Conservation (phyloP, 1,140 invertebrate genomes). For the Heliconius congener region DNA sequence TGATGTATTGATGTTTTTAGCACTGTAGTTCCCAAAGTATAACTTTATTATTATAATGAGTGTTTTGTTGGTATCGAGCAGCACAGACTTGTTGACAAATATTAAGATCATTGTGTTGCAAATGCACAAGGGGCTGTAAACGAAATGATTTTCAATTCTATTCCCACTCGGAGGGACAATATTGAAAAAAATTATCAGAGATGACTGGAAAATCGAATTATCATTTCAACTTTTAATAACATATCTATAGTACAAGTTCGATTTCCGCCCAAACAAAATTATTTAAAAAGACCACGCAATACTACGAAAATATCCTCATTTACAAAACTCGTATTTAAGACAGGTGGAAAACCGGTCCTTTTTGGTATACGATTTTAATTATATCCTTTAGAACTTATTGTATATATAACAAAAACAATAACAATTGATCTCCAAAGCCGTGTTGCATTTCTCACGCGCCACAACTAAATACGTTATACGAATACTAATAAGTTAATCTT, state of each 20-base stretch:
- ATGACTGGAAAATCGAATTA: background rate
- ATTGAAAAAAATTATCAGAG: too few relatives aligned
- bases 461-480: constrained; percentile 51
- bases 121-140: too few relatives aligned
- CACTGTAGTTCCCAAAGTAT: too few relatives aligned
- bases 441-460: constrained; percentile 37
- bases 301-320: background rate
- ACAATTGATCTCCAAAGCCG: constrained; percentile 32
- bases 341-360: background rate
- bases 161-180: too few relatives aligned
- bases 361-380: background rate
- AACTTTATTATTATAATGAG: too few relatives aligned
- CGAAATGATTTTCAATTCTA: too few relatives aligned
- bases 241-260: background rate
- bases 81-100: too few relatives aligned
- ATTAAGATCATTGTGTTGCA: too few relatives aligned
- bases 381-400: background rate
- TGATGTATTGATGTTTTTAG: too few relatives aligned
- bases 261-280: background rate
- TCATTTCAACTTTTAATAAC: background rate
- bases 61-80: too few relatives aligned
- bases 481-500: constrained; percentile 80
- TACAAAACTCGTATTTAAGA: background rate
- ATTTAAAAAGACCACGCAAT: background rate
- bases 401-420: background rate